Percentiles rank a stretch among this genome's conserved stretches.
phyloP scores from a whole-genome alignment of 2,888 invertebrate species.

The Ellobium chinense region DNA sequence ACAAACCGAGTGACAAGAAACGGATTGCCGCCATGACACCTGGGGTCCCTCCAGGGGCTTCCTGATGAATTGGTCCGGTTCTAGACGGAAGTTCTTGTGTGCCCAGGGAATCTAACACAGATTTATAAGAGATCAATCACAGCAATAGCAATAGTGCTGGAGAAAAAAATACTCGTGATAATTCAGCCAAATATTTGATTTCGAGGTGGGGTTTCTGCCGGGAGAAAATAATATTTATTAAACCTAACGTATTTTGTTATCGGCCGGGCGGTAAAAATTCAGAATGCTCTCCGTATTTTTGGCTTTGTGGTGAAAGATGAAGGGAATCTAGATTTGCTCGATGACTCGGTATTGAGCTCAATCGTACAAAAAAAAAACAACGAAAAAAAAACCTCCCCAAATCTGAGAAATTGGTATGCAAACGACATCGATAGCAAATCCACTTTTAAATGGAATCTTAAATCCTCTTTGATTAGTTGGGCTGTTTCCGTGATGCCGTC shows the following conservation, averaged over 20 bases:
- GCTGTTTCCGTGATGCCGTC: not conserved
- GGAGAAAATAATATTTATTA: too few species aligned
- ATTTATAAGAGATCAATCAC: conserved; percentile 5
- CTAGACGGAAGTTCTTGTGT: not conserved
- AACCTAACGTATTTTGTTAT: too few species aligned
- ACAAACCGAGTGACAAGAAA: conserved; percentile 37
- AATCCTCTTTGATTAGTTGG: not conserved
- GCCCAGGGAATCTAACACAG: conserved; percentile 1
- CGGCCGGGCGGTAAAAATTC: too few species aligned
- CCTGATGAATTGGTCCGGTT: conserved; percentile 27
- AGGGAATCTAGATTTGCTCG: too few species aligned
- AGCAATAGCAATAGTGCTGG: not conserved
- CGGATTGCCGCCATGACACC: conserved; percentile 28
- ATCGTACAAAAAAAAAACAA: not conserved
- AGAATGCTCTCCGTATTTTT: too few species aligned
- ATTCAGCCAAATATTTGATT: not conserved
- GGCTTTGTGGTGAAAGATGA: too few species aligned
- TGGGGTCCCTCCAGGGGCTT: not conserved
- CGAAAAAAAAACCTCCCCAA: not conserved
- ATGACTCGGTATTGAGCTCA: too few species aligned
- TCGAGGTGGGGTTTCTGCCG: too few species aligned
- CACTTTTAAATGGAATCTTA: not conserved
- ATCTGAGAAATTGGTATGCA: not conserved
- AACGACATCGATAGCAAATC: not conserved
- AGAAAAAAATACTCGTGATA: not conserved